Evolutionary conservation across 2,113 vertebrate genomes (phyloP).

Genomic region (Dipodomys merriami): DNA sequence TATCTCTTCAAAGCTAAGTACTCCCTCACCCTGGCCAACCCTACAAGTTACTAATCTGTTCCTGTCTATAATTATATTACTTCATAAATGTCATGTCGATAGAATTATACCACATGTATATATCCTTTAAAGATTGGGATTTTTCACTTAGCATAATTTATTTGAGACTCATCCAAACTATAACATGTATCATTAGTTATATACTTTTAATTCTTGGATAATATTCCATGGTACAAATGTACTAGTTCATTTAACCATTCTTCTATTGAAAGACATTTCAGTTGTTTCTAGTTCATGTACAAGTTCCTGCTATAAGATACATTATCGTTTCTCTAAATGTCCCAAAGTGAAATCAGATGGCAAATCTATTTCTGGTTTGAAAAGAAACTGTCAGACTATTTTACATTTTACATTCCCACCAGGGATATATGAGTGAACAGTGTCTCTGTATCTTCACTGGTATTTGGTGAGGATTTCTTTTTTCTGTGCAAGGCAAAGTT

Average conservation of each 20-base stretch:
- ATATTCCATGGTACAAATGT: neutral
- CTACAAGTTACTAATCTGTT: neutral
- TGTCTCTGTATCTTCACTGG: neutral
- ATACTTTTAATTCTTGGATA: neutral
- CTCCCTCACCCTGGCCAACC: neutral
- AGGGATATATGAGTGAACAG: neutral
- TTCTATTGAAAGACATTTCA: neutral
- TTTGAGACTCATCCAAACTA: slow-evolving; percentile 22
- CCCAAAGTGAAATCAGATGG: neutral
- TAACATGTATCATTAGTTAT: neutral
- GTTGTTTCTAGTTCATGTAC: neutral
- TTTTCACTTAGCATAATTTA: neutral
- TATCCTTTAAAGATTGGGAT: neutral
- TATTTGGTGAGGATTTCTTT: neutral
- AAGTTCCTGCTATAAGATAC: slow-evolving; percentile 29
- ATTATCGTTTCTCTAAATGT: slow-evolving; percentile 33
- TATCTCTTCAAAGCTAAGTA: neutral
- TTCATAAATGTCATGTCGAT: neutral
- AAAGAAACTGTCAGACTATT: neutral
- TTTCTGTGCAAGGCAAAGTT: neutral
- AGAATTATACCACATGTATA: neutral
- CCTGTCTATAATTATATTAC: neutral
- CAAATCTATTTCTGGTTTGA: slow-evolving; percentile 30
- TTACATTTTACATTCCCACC: neutral
- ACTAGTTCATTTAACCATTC: neutral